Percentiles rank a stretch among this genome's conserved stretches.
Evolutionary conservation across 1,140 invertebrate species (phyloP).

Genomic region (Apis laboriosa): DNA sequence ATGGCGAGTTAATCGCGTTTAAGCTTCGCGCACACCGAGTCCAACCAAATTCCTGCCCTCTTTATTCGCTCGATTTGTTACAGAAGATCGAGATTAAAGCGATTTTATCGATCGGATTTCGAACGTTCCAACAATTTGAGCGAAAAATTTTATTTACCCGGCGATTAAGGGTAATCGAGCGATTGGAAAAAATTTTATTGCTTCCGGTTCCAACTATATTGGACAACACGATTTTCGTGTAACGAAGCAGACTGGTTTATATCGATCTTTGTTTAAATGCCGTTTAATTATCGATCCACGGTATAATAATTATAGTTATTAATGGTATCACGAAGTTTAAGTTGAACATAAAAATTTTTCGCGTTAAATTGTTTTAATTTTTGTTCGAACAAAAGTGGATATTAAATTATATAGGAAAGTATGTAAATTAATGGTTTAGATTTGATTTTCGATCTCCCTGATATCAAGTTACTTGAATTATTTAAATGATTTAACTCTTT

Average conservation of each 20-base stretch:
- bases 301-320: slow-evolving; percentile 10
- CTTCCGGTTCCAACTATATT: not conserved
- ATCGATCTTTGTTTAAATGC: not conserved
- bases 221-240: not conserved
- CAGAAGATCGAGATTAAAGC: not conserved
- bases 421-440: not conserved
- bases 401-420: fast-evolving
- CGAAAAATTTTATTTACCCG: not conserved
- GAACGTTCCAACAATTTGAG: not conserved
- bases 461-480: not conserved
- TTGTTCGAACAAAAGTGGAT: too few relatives aligned
- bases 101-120: slow-evolving; percentile 1
- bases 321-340: not conserved
- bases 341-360: not conserved
- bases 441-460: not conserved
- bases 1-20: slow-evolving; percentile 43
- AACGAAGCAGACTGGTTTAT: not conserved
- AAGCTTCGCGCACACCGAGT: slow-evolving; percentile 13
- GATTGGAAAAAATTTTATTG: slow-evolving; percentile 14
- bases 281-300: slow-evolving; percentile 1
- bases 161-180: too few relatives aligned
- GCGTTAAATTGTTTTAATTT: too few relatives aligned
- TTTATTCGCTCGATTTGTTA: not conserved
- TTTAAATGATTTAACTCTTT: not conserved
- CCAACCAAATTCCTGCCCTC: not conserved